phyloP scores from a whole-genome alignment of 2,113 vertebrate species.

The Solea senegalensis region DNA sequence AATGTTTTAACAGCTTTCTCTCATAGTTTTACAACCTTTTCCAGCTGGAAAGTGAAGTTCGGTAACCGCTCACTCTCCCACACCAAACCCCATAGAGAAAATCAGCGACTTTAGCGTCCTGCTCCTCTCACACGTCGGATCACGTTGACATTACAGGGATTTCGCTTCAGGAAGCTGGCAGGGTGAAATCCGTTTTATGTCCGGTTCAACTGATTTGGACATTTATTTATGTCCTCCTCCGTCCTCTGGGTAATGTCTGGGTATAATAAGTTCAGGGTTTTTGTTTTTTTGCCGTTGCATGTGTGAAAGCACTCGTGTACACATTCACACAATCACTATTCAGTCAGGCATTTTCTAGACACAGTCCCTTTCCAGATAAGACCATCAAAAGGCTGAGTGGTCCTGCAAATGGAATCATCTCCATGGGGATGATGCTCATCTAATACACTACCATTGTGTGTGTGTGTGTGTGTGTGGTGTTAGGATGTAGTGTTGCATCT shows the following conservation, averaged over 20 bases:
- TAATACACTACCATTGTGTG: slow-evolving; percentile 40
- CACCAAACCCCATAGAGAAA: too few relatives aligned
- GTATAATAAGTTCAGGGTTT: background rate
- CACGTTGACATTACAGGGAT: background rate
- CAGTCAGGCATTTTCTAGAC: slow-evolving; percentile 24
- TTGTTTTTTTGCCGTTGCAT: background rate
- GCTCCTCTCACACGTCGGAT: background rate
- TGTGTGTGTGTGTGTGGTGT: slow-evolving; percentile 25
- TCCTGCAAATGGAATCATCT: slow-evolving; percentile 62
- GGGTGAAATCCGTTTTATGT: background rate
- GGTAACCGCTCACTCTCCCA: too few relatives aligned
- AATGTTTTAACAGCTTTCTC: too few relatives aligned
- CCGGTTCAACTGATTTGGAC: slow-evolving; percentile 3
- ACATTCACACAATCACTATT: slow-evolving; percentile 15
- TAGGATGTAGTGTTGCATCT: slow-evolving; percentile 23
- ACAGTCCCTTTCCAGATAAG: slow-evolving; percentile 39
- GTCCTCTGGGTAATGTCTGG: slow-evolving; percentile 6
- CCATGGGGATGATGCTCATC: slow-evolving; percentile 51
- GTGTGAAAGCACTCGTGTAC: background rate
- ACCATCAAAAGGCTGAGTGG: slow-evolving; percentile 62
- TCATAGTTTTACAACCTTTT: too few relatives aligned
- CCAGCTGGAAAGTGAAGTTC: too few relatives aligned
- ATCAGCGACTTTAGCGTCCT: background rate
- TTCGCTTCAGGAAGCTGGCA: too few relatives aligned
- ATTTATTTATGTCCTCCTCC: background rate